Conservation (phyloP, 2,113 vertebrate genomes). For the Climacteris rufus region DNA sequence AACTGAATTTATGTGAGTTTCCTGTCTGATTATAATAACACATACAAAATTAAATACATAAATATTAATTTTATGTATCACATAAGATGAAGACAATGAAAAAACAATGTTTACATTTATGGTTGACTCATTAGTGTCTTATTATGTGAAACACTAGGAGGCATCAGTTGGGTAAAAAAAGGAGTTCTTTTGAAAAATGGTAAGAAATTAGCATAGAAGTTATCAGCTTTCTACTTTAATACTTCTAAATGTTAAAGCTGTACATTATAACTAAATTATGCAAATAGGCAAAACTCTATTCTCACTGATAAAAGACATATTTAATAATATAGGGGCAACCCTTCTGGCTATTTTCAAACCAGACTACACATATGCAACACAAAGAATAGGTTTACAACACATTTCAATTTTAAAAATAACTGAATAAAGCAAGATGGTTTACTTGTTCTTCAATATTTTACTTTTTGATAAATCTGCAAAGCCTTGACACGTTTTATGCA, state of each 20-base stretch:
- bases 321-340: not conserved
- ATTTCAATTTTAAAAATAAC: not conserved
- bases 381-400: not conserved
- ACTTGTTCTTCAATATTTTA: not conserved
- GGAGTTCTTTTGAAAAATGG: constrained; percentile 53
- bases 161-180: constrained; percentile 75
- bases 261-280: constrained; percentile 26
- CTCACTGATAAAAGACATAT: not conserved
- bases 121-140: constrained; percentile 71
- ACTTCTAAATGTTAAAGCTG: constrained; percentile 43
- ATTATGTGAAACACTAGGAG: constrained; percentile 76
- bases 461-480: constrained; percentile 2
- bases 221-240: constrained; percentile 23
- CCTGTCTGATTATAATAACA: constrained; percentile 50
- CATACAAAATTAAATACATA: constrained; percentile 73
- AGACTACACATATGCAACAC: not conserved
- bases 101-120: constrained; percentile 73
- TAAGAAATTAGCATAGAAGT: constrained; percentile 64
- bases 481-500: not conserved
- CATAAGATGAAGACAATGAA: constrained; percentile 65
- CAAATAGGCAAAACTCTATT: not conserved
- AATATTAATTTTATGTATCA: constrained; percentile 73
- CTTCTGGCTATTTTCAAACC: not conserved
- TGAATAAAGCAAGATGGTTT: not conserved
- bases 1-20: constrained; percentile 55